Evolutionary conservation across 2,888 invertebrate genomes (phyloP), one percentile per base, ranked within the genome.

Genomic region (Quadroppia sp.): DNA sequence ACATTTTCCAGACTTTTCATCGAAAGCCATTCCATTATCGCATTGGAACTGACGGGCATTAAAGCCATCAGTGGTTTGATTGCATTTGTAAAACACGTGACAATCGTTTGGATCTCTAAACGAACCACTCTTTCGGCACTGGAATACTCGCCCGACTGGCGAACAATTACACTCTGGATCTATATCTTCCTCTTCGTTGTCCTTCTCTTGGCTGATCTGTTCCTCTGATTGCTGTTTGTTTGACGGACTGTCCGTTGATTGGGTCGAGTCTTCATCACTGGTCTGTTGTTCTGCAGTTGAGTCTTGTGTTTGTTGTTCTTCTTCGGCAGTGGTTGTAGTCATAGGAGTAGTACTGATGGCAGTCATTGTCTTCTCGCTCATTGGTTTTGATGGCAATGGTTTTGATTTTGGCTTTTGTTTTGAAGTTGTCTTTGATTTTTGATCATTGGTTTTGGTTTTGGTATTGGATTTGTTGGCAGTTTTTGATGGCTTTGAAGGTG

Each of bases 31-130:
- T 11, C 90, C 90, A 30, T 88, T 87, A 0, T 90, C 90, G 80
- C 91, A 90, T 81, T 89, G 89, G 81, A 90, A 90, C 81, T 90
- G 90, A 81, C 90, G 90, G 64, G 90, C 89, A 25, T 72, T 53
- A 45, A 76, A 76, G 25, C 89, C 88, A 80, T 90, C 90, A 80
- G 90, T 87, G 80, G 90, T 90, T 81, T 90, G 90, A 17, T 90
- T 90, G 80, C 90, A 91, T 76, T 90, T 87, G 81, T 90, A 90
- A 83, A 90, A 91, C 71, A 90, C 85, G 76, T 32, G 77, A 72
- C 76, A 78, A 71, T 76, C 74, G 13, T 76, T 75, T 25, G 72
- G 76, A 56, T 77, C 73, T 28, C 77, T 71, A 67, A 77, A 78
- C 40, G 76, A 75, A 42, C 78, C 78, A 59, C 56, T 70, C 71